Conservation (phyloP, 2,113 vertebrate species). For the Theristicus caerulescens region DNA sequence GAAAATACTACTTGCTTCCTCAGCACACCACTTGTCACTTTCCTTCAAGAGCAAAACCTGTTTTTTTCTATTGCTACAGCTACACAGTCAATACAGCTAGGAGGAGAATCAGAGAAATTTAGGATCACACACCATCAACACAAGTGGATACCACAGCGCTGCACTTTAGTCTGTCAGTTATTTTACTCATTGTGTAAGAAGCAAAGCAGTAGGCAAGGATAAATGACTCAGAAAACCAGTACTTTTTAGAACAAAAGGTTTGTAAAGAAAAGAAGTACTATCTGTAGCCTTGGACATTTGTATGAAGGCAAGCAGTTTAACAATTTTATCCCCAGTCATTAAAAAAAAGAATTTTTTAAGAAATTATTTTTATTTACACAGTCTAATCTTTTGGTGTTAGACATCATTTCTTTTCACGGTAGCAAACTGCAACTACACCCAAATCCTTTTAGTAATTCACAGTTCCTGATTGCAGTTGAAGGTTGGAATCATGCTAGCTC, state of each 20-base stretch:
- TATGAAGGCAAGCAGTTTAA: background rate
- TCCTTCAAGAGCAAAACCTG: background rate
- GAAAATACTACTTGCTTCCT: background rate
- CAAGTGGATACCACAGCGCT: background rate
- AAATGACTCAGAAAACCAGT: background rate
- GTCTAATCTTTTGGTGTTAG: background rate
- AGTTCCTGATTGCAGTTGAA: background rate
- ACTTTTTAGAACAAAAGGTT: background rate
- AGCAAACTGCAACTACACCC: background rate
- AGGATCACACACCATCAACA: background rate
- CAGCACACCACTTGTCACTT: background rate
- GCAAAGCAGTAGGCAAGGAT: background rate
- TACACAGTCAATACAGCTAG: background rate
- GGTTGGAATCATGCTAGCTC: background rate
- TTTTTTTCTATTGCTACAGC: background rate
- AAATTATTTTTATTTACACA: background rate
- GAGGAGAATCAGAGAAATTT: background rate
- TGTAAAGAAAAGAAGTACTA: background rate
- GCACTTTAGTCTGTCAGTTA: background rate
- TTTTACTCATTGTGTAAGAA: background rate
- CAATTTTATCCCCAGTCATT: background rate
- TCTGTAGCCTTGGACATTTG: background rate
- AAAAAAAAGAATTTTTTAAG: background rate
- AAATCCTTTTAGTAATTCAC: background rate
- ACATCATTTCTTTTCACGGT: background rate